Evolutionary conservation across 2,113 vertebrate genomes (phyloP).

Genomic region (Hymenochirus boettgeri): DNA sequence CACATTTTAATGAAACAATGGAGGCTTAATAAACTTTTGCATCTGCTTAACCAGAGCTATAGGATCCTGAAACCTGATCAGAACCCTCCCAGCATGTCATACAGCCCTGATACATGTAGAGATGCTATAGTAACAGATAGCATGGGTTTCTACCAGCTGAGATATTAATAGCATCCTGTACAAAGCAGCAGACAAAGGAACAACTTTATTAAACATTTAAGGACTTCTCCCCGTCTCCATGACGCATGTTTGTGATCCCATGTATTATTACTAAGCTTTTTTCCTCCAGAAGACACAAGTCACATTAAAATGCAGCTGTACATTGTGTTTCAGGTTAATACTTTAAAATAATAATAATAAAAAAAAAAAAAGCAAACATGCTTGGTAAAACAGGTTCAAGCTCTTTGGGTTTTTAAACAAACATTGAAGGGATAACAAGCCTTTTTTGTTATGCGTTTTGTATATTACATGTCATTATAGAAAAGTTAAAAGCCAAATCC

Average conservation of each 20-base stretch:
- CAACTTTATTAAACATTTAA: slow-evolving; percentile 63
- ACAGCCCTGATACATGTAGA: slow-evolving; percentile 38
- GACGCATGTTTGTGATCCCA: slow-evolving; percentile 36
- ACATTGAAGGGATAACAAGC: too few species aligned
- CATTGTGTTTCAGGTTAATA: not conserved
- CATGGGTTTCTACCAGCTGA: slow-evolving; percentile 57
- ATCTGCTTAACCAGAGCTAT: not conserved
- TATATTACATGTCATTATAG: too few species aligned
- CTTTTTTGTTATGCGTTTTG: too few species aligned
- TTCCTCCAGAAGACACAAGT: slow-evolving; percentile 19
- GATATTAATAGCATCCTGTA: slow-evolving; percentile 52
- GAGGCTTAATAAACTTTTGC: not conserved
- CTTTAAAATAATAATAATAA: slow-evolving; percentile 6
- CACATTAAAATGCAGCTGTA: slow-evolving; percentile 24
- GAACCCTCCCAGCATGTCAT: slow-evolving; percentile 18
- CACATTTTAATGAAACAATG: slow-evolving; percentile 18
- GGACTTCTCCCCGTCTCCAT: slow-evolving; percentile 45
- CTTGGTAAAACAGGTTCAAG: not conserved
- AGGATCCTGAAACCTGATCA: slow-evolving; percentile 42
- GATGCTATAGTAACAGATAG: slow-evolving; percentile 64
- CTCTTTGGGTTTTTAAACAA: not conserved
- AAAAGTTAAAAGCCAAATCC: too few species aligned
- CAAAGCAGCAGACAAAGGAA: slow-evolving; percentile 43
- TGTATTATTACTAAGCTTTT: slow-evolving; percentile 40
- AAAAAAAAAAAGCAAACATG: slow-evolving; percentile 8